Conservation (phyloP, 2,113 vertebrate genomes). For the Saimiri boliviensis region DNA sequence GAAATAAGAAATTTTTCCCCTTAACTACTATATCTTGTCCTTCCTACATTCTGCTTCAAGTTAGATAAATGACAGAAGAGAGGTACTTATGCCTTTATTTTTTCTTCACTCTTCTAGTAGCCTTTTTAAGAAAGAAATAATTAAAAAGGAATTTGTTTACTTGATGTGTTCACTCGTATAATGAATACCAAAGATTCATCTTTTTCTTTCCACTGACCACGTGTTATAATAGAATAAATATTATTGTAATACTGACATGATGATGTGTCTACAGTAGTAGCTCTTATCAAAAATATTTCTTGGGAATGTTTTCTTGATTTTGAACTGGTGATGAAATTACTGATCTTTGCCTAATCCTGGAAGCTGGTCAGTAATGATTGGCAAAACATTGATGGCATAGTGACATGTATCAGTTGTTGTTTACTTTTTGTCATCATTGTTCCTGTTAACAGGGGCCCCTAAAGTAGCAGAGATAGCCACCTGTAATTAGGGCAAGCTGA, state of each 20-base stretch:
- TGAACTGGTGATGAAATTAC: slow-evolving; percentile 18
- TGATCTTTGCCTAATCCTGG: slow-evolving; percentile 42
- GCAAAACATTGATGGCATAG: neutral
- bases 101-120: neutral
- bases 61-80: slow-evolving; percentile 10
- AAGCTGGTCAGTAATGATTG: neutral
- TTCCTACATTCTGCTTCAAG: neutral
- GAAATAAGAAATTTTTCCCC: neutral
- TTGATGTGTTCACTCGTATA: slow-evolving; percentile 43
- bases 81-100: neutral
- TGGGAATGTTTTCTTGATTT: slow-evolving; percentile 56
- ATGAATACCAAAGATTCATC: slow-evolving; percentile 48
- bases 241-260: slow-evolving; percentile 52
- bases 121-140: slow-evolving; percentile 30
- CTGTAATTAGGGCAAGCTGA: slow-evolving; percentile 23
- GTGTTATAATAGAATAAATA: slow-evolving; percentile 67
- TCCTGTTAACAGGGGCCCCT: neutral
- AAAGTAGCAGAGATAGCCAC: slow-evolving; percentile 37
- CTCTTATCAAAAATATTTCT: slow-evolving; percentile 35
- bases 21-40: neutral
- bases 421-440: slow-evolving; percentile 19
- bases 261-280: slow-evolving; percentile 54
- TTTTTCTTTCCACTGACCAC: slow-evolving; percentile 27
- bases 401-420: slow-evolving; percentile 1
- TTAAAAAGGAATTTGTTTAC: slow-evolving; percentile 55